Percentiles rank a stretch among this genome's conserved stretches.
These are phyloP conservation scores for Pediacus dermestoides DNA, from an alignment of 2,888 invertebrate genomes.

Conservation along the genomic window DNA sequence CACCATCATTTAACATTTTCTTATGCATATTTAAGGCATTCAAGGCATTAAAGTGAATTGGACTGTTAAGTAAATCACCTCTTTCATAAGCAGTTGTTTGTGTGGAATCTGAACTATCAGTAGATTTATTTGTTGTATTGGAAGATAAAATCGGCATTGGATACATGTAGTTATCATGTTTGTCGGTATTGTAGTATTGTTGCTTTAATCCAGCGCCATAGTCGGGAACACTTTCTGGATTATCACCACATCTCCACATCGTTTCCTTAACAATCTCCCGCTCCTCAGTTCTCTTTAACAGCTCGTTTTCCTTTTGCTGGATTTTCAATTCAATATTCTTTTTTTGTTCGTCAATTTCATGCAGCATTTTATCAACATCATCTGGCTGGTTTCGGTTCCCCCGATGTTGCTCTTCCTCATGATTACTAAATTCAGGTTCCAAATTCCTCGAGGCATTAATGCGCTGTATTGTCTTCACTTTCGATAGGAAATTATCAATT, in stretches of 20 bases:
- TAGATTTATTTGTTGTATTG: neutral
- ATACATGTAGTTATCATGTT: neutral
- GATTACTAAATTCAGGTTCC: constrained; percentile 33
- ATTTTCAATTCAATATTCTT: constrained; percentile 10
- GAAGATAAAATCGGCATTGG: neutral
- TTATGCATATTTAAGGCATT: constrained; percentile 35
- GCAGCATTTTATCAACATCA: constrained; percentile 15
- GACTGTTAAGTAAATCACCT: constrained; percentile 22
- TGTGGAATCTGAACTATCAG: constrained; percentile 36
- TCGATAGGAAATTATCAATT: constrained; percentile 45
- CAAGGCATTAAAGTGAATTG: constrained; percentile 34
- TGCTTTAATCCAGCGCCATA: constrained; percentile 42
- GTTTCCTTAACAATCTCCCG: constrained; percentile 21
- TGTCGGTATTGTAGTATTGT: constrained; percentile 24
- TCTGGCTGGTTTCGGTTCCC: constrained; percentile 4
- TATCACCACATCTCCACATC: constrained; percentile 41
- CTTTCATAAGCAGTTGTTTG: constrained; percentile 34
- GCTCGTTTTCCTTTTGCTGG: no score
- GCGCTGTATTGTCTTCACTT: constrained; percentile 41
- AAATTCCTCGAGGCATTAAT: constrained; percentile 35
- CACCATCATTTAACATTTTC: constrained; percentile 23
- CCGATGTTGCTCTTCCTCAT: constrained; percentile 39
- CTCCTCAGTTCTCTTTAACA: constrained; percentile 15
- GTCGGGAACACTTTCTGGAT: constrained; percentile 45
- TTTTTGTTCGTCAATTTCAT: constrained; percentile 18